A percentile compares a stretch with the other conserved stretches of the same genome.
Conservation (phyloP, 2,113 vertebrate genomes). For the Triplophysa siluroides region DNA sequence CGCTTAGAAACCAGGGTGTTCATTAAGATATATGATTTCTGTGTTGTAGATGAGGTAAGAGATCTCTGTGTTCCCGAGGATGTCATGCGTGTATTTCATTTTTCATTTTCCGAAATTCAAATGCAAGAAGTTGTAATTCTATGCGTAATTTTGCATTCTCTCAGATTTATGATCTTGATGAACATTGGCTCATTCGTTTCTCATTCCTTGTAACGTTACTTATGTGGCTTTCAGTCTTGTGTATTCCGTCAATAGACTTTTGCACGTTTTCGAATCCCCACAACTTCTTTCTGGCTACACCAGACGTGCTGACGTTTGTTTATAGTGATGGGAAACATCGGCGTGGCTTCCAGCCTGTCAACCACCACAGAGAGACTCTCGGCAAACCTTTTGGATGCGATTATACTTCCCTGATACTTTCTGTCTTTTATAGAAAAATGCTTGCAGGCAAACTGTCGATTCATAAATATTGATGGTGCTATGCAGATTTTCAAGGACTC, state of each 20-base stretch:
- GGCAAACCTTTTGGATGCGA: not conserved
- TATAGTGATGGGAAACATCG: not conserved
- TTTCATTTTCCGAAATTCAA: no score
- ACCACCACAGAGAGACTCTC: not conserved
- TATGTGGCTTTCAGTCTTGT: not conserved
- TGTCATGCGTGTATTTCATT: not conserved
- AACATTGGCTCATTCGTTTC: no score
- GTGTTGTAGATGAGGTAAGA: not conserved
- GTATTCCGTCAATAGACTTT: not conserved
- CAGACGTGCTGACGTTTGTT: not conserved
- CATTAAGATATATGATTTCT: slow-evolving; percentile 5
- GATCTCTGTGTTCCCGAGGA: not conserved
- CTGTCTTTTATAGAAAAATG: not conserved
- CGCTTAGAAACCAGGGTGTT: slow-evolving; percentile 20
- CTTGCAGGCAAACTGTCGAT: not conserved
- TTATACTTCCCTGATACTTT: not conserved
- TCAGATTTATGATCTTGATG: no score
- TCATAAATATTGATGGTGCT: not conserved
- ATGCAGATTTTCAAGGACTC: not conserved
- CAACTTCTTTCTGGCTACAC: not conserved
- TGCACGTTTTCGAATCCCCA: not conserved
- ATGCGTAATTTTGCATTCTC: no score
- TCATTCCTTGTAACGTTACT: not conserved
- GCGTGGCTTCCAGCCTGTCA: not conserved
- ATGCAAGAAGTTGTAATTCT: no score